phyloP scores from a whole-genome alignment of 1,140 invertebrate species.

The Lepidurus arcticus region DNA sequence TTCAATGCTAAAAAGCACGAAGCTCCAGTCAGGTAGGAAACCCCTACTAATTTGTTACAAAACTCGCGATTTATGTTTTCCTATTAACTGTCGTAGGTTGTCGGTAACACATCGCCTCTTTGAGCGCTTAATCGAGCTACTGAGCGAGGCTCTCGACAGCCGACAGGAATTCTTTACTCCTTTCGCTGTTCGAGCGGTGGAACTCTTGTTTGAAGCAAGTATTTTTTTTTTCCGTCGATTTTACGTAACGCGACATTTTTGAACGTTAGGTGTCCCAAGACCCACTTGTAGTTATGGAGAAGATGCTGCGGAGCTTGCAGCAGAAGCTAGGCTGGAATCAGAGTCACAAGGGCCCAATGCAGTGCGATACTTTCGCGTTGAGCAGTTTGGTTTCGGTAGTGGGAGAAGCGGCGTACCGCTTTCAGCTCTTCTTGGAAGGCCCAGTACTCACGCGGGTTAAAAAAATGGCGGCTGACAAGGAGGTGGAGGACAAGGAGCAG shows the following conservation, averaged over 20 bases:
- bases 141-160: conserved; percentile 48
- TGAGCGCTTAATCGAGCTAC: conserved; percentile 63
- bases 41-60: conserved; percentile 35
- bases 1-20: conserved; percentile 43
- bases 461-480: not conserved
- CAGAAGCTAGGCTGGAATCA: not conserved
- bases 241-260: not conserved
- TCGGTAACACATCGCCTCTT: conserved; percentile 53
- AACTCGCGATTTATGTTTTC: conserved; percentile 53
- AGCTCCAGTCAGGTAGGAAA: conserved; percentile 36
- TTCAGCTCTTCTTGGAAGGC: not conserved
- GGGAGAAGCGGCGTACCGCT: not conserved
- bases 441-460: not conserved
- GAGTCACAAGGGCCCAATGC: conserved; percentile 19
- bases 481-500: not conserved
- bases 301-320: not conserved
- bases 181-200: not conserved
- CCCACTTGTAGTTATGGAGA: not conserved
- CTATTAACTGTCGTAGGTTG: conserved; percentile 46
- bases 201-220: not conserved
- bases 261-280: not conserved
- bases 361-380: conserved; percentile 21
- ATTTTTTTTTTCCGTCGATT: not conserved
- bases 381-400: not conserved
- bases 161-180: conserved; percentile 37